Evolutionary conservation across 2,888 invertebrate species (phyloP), one percentile per base, ranked within the genome.

Genomic region (Melinopterus prodromus): DNA sequence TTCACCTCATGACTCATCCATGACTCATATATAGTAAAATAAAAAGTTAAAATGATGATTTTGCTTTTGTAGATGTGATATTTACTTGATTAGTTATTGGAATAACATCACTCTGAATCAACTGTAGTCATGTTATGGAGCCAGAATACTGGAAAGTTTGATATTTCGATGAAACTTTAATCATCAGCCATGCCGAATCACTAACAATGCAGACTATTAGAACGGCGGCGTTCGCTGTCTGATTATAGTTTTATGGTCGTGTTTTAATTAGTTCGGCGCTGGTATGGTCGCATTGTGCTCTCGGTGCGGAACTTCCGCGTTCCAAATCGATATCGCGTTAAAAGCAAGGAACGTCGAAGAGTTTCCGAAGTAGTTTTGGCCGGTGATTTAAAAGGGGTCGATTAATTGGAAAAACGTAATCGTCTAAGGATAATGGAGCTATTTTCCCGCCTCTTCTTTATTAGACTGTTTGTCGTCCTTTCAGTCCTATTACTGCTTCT

Each of bases 371-470:
- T 74, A 74, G 74, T 74, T 74, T 74, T 74, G 9, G 74, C 35
- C 37, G 74, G 74, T 74, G 74, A 74, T 74, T 74, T 74, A 74
- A 74, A 74, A 37, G 74, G 71, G 16, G 6, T 74, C 74, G 74
- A 74, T 74, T 74, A 74, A 74, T 74, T 74, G 74, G 74, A 74
- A 74, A 74, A 74, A 36, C 74, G 74, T 74, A 74, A 74, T 74
- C 74, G 74, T 36, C 74, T 74, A 37, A 37, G 74, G 37, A 37
- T 74, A 74, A 74, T 74, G 74, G 74, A 74, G 74, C 74, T 37
- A 74, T 74, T 74, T 74, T 74, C 36, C 36, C 74, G 36, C 74
- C 74, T 37, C 74, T 12, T 74, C 74, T 74, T 74, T 74, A 74
- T 74, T 74, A 74, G 16, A 74, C 74, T 35, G 37, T 35, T 74